These are phyloP conservation scores for Hedya salicella DNA, from an alignment of 2,888 invertebrate species.

Conservation along the genomic window DNA sequence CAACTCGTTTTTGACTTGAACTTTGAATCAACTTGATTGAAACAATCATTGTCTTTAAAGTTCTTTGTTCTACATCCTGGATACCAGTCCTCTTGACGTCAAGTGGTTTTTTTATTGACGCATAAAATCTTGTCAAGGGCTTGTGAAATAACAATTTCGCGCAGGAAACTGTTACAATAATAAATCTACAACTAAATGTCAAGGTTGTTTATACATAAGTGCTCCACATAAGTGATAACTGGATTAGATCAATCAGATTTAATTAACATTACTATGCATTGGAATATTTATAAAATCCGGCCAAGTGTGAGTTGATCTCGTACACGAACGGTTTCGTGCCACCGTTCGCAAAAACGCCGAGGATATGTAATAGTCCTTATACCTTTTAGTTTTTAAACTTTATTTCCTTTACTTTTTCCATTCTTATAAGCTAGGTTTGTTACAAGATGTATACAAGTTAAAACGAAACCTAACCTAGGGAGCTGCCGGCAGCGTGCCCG, in stretches of 20 bases:
- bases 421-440: too few relatives aligned
- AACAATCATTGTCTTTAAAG: slow-evolving; percentile 29
- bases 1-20: slow-evolving; percentile 31
- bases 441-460: too few relatives aligned
- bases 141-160: slow-evolving; percentile 14
- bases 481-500: too few relatives aligned
- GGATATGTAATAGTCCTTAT: too few relatives aligned
- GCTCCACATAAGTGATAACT: slow-evolving; percentile 46
- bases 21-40: slow-evolving; percentile 32
- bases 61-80: slow-evolving; percentile 41
- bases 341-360: too few relatives aligned
- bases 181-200: slow-evolving; percentile 49
- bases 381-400: too few relatives aligned
- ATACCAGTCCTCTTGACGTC: slow-evolving; percentile 31
- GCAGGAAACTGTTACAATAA: slow-evolving; percentile 38
- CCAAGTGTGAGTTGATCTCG: neutral
- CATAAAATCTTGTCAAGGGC: slow-evolving; percentile 35
- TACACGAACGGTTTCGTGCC: too few relatives aligned
- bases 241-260: slow-evolving; percentile 36
- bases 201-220: slow-evolving; percentile 49
- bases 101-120: slow-evolving; percentile 30
- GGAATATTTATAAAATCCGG: neutral
- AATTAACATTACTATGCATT: slow-evolving; percentile 16
- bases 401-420: too few relatives aligned
- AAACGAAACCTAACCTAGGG: too few relatives aligned